Evolutionary conservation across 92 coral and sea anemone genomes (phyloP), one percentile per base, ranked within the genome.

Genomic region (Epizoanthus rinbou): DNA sequence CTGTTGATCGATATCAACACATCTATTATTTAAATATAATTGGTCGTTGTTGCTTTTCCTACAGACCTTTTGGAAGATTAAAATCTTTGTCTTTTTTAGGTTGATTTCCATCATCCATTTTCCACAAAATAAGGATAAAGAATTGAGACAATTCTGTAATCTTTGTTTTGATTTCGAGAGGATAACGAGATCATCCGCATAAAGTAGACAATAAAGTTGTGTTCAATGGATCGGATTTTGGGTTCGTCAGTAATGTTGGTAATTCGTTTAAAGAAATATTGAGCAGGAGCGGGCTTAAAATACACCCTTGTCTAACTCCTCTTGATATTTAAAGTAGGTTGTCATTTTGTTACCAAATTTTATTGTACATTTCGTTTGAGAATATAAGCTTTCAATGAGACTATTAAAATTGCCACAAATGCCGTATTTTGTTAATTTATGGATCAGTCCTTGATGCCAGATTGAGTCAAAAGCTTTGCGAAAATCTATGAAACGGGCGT

Each of bases 381-480:
- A 86, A 64, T 89, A 89, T 35, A 89, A 53, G 45, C 83, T 67
- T 86, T 86, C 87, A 23, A 89, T 86, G 3, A 86, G 66, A 33
- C 82, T 64, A 47, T 67, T 82, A 56, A 89, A 86, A 41, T 76
- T 62, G 8, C 88, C 90, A 43, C 89, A 70, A n/a, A 89, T 86
- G 15, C 83, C 58, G 22, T 69, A 64, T 8, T 76, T 31, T 2
- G 74, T 35, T 62, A 89, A 47, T 37, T 82, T 66, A 33, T 64
- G 76, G 19, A 85, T 25, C 17, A 85, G 69, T 0, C 85, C 88
- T 7, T 75, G 56, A 57, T 80, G 86, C 92, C 89, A 89, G 33
- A 89, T 57, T 57, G 92, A 89, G 73, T 89, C 89, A 81, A 85
- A 89, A 31, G 89, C 92, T 73, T 88, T 88, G 43, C 72, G 31